A percentile compares a stretch with the other conserved stretches of the same genome.
Conservation (phyloP, 1,140 invertebrate species). For the Trachymyrmex cornetzi region DNA sequence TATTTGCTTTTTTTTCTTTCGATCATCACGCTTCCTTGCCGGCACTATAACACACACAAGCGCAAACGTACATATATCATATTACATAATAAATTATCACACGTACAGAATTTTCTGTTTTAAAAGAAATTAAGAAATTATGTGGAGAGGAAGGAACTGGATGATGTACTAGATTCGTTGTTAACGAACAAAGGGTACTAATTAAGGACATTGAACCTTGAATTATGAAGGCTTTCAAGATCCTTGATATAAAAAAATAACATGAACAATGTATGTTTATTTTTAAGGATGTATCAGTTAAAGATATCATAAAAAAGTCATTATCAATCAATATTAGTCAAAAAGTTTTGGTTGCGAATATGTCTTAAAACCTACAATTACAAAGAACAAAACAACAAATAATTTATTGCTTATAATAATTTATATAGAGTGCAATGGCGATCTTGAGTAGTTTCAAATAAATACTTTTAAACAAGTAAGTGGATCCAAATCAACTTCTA, state of each 20-base stretch:
- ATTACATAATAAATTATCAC: background rate
- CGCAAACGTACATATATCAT: background rate
- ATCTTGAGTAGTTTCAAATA: too few relatives aligned
- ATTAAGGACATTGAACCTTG: constrained; percentile 10
- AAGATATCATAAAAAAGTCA: too few relatives aligned
- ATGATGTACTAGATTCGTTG: background rate
- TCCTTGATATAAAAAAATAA: background rate
- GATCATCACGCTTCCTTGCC: constrained; percentile 4
- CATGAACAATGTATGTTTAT: background rate
- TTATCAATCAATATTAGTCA: too few relatives aligned
- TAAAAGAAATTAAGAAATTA: constrained; percentile 18
- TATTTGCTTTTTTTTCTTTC: constrained; percentile 27
- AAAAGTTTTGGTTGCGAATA: too few relatives aligned
- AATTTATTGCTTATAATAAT: too few relatives aligned
- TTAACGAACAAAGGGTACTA: constrained; percentile 5
- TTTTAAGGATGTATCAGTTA: background rate
- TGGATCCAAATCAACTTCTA: too few relatives aligned
- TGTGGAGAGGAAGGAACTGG: background rate
- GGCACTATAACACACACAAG: constrained; percentile 12
- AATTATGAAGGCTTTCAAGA: background rate
- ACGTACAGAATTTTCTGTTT: background rate
- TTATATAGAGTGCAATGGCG: too few relatives aligned
- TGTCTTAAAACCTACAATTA: too few relatives aligned
- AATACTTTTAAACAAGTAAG: too few relatives aligned
- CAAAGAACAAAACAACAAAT: too few relatives aligned